Conservation (phyloP, 2,797 vertebrate genomes). For the Pelochelys cantorii region DNA sequence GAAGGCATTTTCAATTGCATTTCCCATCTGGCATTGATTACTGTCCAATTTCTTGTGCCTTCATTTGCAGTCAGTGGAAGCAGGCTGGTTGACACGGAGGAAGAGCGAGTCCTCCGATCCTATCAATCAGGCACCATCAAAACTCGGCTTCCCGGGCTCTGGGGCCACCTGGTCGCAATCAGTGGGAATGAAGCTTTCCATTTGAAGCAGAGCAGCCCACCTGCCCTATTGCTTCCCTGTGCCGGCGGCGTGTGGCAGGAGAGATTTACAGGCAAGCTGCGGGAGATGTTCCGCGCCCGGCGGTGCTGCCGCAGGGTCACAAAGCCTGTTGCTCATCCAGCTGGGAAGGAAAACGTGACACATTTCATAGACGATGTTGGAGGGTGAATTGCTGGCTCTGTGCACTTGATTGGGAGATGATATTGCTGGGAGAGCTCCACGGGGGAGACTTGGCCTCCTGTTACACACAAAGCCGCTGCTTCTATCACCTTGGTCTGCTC, state of each 20-base stretch:
- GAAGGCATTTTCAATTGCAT: neutral
- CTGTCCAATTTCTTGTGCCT: neutral
- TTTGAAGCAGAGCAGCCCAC: neutral
- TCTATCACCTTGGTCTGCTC: neutral
- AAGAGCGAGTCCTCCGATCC: neutral
- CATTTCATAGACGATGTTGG: neutral
- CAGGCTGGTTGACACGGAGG: neutral
- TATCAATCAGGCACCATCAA: slow-evolving; percentile 41
- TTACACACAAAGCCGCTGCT: neutral
- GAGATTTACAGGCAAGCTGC: neutral
- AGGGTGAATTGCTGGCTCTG: neutral
- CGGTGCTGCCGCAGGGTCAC: neutral
- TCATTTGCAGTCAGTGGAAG: slow-evolving; percentile 49
- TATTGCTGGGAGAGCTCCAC: neutral
- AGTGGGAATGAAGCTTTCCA: neutral
- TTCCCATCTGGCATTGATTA: neutral
- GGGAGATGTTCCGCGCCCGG: neutral
- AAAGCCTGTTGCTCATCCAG: fast-evolving
- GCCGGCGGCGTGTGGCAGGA: fast-evolving
- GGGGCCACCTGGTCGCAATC: neutral
- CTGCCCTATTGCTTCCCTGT: fast-evolving
- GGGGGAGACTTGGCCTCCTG: no score
- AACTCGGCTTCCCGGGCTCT: neutral
- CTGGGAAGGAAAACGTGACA: neutral
- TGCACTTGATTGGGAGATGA: neutral